Evolutionary conservation across 2,113 vertebrate species (phyloP), one percentile per base, ranked within the genome.

Genomic region (Perognathus longimembris): DNA sequence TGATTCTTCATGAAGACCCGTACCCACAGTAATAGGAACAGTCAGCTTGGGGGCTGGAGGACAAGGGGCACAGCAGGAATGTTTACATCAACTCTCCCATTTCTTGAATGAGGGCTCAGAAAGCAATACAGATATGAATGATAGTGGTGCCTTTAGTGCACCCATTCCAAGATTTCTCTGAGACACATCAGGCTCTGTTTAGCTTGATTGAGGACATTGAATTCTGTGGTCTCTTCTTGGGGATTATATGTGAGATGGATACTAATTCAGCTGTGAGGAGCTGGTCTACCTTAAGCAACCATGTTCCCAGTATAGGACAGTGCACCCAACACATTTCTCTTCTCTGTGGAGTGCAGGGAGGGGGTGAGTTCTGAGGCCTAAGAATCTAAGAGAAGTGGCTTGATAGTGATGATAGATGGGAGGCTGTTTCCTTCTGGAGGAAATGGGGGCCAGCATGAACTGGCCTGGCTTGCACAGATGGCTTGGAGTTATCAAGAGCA

Each of bases 181-280:
- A 3, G 9, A 57, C 20, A 8, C 38, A 2, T 5, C 8, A 7
- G 59, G 70, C 9, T 15, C 61, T 24, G 40, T 6, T 7, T 32
- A 45, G 17, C 4, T 1, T 7, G 21, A 11, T n/a, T 64, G 64
- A 36, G 24, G 20, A 34, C 1, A 6, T 30, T 1, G 1, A 4
- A 9, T 64, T 57, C n/a, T 26, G 45, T 20, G 45, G 63, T 20
- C 11, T 0, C 15, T 38, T 66, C 70, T 24, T 11, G 12, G 79
- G 21, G 42, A 18, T 1, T 9, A 4, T 1, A 0, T 28, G 1
- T 17, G 2, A 17, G 42, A 20, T 11, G 2, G 57, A 28, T 0
- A 0, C 17, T 1, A 3, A 22, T n/a, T 15, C 57, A 40, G 17
- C 54, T 28, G 5, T 54, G 57, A 61, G 50, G 70, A 61, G 15